These are phyloP conservation scores for Eupleurogrammus muticus DNA, from an alignment of 2,797 vertebrate species.

Conservation along the genomic window DNA sequence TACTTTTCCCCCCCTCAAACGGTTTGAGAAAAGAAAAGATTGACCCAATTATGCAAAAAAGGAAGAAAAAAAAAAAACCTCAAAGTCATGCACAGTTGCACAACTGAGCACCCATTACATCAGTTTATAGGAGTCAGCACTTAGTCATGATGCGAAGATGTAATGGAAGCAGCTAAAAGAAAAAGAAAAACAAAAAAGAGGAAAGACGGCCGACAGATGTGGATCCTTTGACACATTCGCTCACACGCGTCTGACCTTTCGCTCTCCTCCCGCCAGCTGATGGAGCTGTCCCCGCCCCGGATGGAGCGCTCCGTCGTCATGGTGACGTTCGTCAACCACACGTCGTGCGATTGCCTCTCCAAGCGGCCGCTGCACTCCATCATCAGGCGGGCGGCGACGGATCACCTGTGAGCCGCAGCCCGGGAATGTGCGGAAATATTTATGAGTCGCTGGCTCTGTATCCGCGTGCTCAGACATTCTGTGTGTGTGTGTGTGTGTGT, in stretches of 20 bases:
- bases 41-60: slow-evolving; percentile 35
- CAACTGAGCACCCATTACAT: slow-evolving; percentile 37
- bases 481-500: slow-evolving; percentile 36
- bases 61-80: slow-evolving; percentile 32
- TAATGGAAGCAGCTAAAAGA: not conserved
- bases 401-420: slow-evolving; percentile 74
- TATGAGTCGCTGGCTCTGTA: not conserved
- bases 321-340: slow-evolving; percentile 83
- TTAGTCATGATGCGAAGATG: not conserved
- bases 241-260: not conserved
- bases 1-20: slow-evolving; percentile 27
- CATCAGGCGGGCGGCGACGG: slow-evolving; percentile 75
- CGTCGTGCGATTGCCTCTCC: slow-evolving; percentile 76
- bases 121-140: not conserved
- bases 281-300: slow-evolving; percentile 74
- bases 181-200: not conserved
- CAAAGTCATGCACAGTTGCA: slow-evolving; percentile 43
- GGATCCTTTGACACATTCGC: not conserved
- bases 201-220: too few species aligned
- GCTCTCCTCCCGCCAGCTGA: slow-evolving; percentile 64
- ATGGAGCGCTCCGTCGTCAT: slow-evolving; percentile 69
- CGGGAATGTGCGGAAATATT: not conserved
- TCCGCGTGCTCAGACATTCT: slow-evolving; percentile 1
- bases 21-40: slow-evolving; percentile 25
- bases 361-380: slow-evolving; percentile 80